phyloP scores from a whole-genome alignment of 2,797 vertebrate species.

The Platyrinchus mystaceus region DNA sequence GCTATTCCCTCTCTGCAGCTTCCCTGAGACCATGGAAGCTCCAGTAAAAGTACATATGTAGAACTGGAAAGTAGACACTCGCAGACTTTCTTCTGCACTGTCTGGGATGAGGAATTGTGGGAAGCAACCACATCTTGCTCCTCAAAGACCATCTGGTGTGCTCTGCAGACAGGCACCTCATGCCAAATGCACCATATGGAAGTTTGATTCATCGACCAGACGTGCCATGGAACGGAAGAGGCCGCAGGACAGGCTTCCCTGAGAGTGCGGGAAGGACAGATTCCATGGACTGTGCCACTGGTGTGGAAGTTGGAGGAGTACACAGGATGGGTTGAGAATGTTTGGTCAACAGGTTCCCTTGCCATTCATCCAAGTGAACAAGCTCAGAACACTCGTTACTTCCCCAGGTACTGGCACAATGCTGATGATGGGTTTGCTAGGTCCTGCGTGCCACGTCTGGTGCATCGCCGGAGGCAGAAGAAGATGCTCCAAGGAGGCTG shows the following conservation, averaged over 20 bases:
- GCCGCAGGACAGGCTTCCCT: not conserved
- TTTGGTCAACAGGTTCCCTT: not conserved
- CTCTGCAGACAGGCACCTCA: not conserved
- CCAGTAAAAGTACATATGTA: not conserved
- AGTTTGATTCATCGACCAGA: not conserved
- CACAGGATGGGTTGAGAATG: not conserved
- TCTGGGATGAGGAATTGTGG: not conserved
- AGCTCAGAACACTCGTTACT: not conserved
- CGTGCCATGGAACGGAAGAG: not conserved
- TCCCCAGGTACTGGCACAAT: not conserved
- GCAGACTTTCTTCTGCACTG: not conserved
- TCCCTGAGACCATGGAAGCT: not conserved
- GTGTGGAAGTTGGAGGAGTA: not conserved
- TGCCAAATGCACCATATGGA: not conserved
- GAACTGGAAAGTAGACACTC: not conserved
- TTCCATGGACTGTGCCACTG: accelerated
- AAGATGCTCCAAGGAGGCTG: not conserved
- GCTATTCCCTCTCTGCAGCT: not conserved
- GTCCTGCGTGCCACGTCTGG: not conserved
- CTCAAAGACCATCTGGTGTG: not conserved
- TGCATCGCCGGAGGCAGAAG: not conserved
- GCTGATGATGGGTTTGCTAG: not conserved
- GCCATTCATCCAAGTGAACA: not conserved
- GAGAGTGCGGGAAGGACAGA: not conserved
- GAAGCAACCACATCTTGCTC: not conserved